Base-by-base conservation (phyloP, 2,113 vertebrate species). In the Meriones unguiculatus region DNA sequence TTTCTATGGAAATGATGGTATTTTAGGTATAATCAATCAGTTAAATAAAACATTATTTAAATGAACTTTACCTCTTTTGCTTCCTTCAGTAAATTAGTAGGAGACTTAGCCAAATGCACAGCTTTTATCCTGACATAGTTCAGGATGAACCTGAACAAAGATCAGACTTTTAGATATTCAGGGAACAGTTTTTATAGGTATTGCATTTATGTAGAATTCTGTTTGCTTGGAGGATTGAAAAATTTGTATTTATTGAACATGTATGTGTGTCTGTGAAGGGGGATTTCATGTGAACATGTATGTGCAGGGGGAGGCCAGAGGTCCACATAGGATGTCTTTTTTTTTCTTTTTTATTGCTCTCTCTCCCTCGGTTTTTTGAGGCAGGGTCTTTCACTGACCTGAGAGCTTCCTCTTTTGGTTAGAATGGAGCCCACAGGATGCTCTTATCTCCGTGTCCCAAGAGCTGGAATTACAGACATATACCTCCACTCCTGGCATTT, bases 121-220 rank as follows among this genome's bases (percentile, higher is more conserved):
- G 24, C 54, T 62, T 4, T 0, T 7, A 20, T 32, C 11, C 0
- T 20, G 18, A 50, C 4, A 20, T 30, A 5, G 13, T 52, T 54
- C 15, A 52, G 35, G 69, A 6, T 17, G 28, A 35, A 65, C 8
- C 30, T 38, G 2, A 50, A 46, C 22, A 14, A 89, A 86, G 59
- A 10, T 52, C 30, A 76, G 46, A 11, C 57, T 52, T 54, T 24
- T 41, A 52, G 4, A 18, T 41, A 30, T 24, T 28, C 54, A 52
- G 15, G 30, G 14, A 18, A 46, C 38, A 14, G 28, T 46, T 46
- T 77, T 35, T 86, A 50, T 35, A 22, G 41, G 28, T 32, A 32
- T 35, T 69, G 14, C 18, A 13, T 50, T 86, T 67, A 86, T 25
- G 77, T 50, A 41, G n/a, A 54, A 67, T 59, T 75, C n/a, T 30